These are phyloP conservation scores for Eptatretus burgeri DNA, from an alignment of 2,113 vertebrate genomes.

Conservation along the genomic window DNA sequence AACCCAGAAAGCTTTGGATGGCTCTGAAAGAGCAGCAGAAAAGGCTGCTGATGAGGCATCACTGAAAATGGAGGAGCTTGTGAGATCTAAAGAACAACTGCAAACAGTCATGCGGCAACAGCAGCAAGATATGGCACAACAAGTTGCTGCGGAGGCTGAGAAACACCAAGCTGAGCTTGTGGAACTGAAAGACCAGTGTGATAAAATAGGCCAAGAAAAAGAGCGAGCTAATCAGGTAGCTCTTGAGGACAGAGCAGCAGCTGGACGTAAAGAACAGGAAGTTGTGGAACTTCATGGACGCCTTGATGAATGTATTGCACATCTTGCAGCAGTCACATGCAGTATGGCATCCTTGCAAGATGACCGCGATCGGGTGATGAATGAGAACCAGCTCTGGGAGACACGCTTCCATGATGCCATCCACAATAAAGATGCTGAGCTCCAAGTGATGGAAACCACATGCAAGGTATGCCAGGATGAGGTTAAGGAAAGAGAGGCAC, in stretches of 20 bases:
- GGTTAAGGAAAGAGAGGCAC: constrained; percentile 16
- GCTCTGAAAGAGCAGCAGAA: constrained; percentile 29
- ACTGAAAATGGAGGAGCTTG: constrained; percentile 16
- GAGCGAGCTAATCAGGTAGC: constrained; percentile 22
- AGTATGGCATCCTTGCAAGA: constrained; percentile 92
- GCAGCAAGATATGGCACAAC: constrained; percentile 37
- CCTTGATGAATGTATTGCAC: constrained; percentile 27
- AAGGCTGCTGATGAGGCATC: constrained; percentile 28
- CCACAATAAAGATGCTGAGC: constrained; percentile 48
- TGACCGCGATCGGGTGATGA: constrained; percentile 60
- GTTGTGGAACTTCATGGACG: constrained; percentile 32
- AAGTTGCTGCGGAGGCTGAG: constrained; percentile 30
- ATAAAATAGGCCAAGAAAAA: constrained; percentile 22
- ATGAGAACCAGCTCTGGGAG: constrained; percentile 63
- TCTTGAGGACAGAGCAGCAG: constrained; percentile 18
- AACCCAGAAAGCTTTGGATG: constrained; percentile 27
- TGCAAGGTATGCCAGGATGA: constrained; percentile 26
- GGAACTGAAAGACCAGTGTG: constrained; percentile 27
- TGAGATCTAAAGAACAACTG: constrained; percentile 16
- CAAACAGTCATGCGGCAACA: constrained; percentile 25
- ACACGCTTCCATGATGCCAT: constrained; percentile 39
- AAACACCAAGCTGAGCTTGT: constrained; percentile 18
- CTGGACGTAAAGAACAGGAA: constrained; percentile 31
- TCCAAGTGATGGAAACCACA: constrained; percentile 27
- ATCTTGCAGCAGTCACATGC: constrained; percentile 54